Evolutionary conservation across 1,140 invertebrate genomes (phyloP).

Genomic region (Drosophila busckii): DNA sequence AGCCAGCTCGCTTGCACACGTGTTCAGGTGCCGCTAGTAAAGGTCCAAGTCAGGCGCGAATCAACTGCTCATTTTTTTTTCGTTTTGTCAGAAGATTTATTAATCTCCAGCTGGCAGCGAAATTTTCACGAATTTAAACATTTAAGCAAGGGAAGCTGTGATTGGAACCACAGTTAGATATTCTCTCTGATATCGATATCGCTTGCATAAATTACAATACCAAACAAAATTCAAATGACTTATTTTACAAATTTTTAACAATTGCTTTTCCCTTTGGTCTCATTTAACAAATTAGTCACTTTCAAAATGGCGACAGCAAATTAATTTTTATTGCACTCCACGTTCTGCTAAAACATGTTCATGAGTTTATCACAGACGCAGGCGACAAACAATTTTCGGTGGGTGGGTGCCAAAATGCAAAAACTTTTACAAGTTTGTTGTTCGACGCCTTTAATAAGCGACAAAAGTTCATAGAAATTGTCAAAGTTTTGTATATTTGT

Average conservation of each 20-base stretch:
- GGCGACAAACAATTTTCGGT: background rate
- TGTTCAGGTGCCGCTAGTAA: constrained; percentile 4
- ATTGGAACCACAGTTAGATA: too few species aligned
- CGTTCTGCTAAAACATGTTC: constrained; percentile 70
- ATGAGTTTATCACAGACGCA: constrained; percentile 32
- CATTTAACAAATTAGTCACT: constrained; percentile 77
- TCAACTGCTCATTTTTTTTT: constrained; percentile 6
- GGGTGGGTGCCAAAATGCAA: constrained; percentile 36
- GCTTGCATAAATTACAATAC: too few species aligned
- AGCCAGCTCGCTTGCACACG: background rate
- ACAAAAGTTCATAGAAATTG: constrained; percentile 51
- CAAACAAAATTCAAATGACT: too few species aligned
- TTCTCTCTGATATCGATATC: too few species aligned
- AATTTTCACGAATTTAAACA: too few species aligned
- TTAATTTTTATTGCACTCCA: constrained; percentile 72
- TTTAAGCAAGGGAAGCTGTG: too few species aligned
- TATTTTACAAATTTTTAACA: too few species aligned
- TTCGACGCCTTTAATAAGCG: constrained; percentile 25
- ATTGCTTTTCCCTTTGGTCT: constrained; percentile 56
- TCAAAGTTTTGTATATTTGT: constrained; percentile 54
- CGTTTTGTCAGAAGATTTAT: constrained; percentile 44
- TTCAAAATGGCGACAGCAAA: constrained; percentile 73
- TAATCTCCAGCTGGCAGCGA: constrained; percentile 33
- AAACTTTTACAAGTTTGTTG: constrained; percentile 44
- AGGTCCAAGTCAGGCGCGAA: constrained; percentile 67